Conservation (phyloP, 2,888 invertebrate species). For the Diloba caeruleocephala region DNA sequence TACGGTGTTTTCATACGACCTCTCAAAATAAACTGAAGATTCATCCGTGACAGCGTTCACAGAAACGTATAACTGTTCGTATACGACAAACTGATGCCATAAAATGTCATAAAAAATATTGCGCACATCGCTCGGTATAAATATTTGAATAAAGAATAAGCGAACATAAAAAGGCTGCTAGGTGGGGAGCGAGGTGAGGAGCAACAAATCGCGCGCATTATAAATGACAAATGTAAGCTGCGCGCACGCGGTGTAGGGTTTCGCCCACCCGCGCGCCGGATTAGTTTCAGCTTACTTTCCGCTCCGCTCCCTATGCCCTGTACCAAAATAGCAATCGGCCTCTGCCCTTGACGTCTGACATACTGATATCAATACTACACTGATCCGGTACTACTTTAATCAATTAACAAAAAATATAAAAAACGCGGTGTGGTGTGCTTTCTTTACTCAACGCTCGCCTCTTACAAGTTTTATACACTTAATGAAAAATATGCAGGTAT, state of each 20-base stretch:
- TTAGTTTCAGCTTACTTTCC: conserved; percentile 87
- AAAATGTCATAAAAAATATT: conserved; percentile 81
- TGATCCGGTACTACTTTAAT: conserved; percentile 22
- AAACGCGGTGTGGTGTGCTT: conserved; percentile 8
- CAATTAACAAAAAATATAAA: conserved; percentile 10
- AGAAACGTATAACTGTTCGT: conserved; percentile 67
- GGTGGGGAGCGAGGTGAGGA: conserved; percentile 73
- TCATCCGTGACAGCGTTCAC: conserved; percentile 37
- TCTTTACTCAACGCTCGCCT: too few relatives aligned
- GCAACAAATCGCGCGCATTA: conserved; percentile 89
- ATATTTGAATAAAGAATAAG: conserved; percentile 85
- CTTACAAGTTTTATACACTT: too few relatives aligned
- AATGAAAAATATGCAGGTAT: too few relatives aligned
- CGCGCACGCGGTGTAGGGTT: conserved; percentile 84
- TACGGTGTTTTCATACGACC: conserved; percentile 35
- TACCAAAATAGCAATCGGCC: conserved; percentile 73
- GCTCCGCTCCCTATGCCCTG: conserved; percentile 65
- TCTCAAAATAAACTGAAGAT: conserved; percentile 44
- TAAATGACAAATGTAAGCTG: conserved; percentile 88
- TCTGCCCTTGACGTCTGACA: conserved; percentile 78
- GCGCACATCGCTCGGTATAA: conserved; percentile 73
- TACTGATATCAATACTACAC: conserved; percentile 73
- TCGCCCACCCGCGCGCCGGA: conserved; percentile 86
- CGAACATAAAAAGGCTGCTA: conserved; percentile 80
- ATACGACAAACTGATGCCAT: conserved; percentile 73